These are phyloP conservation scores for Pogonus chalceus DNA, from an alignment of 1,140 invertebrate species.

Conservation along the genomic window DNA sequence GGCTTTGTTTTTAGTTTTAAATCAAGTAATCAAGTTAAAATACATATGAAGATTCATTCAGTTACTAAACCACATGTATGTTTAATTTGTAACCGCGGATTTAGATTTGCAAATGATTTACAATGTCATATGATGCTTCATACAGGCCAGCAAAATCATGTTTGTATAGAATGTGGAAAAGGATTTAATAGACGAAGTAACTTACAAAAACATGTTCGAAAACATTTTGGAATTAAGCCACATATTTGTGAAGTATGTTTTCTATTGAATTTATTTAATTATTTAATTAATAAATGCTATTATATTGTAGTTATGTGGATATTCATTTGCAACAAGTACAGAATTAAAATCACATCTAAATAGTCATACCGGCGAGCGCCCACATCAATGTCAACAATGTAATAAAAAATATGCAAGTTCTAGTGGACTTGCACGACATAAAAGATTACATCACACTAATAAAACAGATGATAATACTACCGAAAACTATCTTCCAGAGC, in stretches of 20 bases:
- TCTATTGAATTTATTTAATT: background rate
- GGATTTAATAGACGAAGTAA: slow-evolving; percentile 43
- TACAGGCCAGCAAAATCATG: slow-evolving; percentile 49
- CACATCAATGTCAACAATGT: background rate
- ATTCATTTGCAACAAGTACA: background rate
- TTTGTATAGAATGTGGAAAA: slow-evolving; percentile 56
- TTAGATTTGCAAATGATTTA: background rate
- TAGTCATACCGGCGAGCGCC: background rate
- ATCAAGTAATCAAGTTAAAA: background rate
- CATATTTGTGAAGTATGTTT: slow-evolving; percentile 17
- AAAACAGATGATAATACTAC: background rate
- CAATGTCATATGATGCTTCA: slow-evolving; percentile 46
- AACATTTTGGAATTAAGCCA: slow-evolving; percentile 26
- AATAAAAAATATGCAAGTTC: background rate
- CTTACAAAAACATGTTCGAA: slow-evolving; percentile 24
- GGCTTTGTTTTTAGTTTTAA: background rate
- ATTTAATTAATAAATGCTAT: background rate
- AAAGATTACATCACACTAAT: background rate
- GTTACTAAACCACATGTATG: background rate
- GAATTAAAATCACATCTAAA: background rate
- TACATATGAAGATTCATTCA: background rate
- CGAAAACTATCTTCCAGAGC: too few species aligned
- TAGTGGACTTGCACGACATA: background rate
- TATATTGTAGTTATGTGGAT: background rate
- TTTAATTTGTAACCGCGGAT: background rate